phyloP scores from a whole-genome alignment of 2,113 vertebrate species.

The Xerus inauris region DNA sequence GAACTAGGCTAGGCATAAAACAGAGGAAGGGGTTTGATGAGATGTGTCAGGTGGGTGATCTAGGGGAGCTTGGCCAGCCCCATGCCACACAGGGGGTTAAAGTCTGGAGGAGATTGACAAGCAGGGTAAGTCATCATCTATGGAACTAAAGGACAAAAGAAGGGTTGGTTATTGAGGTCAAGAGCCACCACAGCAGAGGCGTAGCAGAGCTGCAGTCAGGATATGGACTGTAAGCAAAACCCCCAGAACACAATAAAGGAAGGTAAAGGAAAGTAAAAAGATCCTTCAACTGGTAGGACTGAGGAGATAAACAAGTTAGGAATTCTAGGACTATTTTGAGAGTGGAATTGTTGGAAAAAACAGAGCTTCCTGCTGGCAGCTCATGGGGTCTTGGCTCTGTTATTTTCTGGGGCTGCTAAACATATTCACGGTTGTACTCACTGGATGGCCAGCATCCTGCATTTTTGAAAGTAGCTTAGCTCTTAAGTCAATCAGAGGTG shows the following conservation, averaged over 20 bases:
- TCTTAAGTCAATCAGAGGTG: background rate
- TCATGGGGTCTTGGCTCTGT: background rate
- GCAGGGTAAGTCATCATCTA: background rate
- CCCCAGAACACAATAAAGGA: background rate
- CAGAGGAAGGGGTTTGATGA: background rate
- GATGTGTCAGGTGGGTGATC: background rate
- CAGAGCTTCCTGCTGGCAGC: background rate
- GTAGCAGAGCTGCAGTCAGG: background rate
- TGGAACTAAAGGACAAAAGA: background rate
- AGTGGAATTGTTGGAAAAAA: background rate
- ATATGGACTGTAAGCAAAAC: no score
- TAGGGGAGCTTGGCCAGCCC: no score
- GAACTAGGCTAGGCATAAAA: background rate
- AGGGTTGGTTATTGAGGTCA: background rate
- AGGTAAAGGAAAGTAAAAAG: background rate
- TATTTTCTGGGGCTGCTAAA: background rate
- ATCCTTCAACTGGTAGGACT: background rate
- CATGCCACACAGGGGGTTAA: background rate
- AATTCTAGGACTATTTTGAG: background rate
- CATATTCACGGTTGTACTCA: background rate
- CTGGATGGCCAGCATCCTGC: background rate
- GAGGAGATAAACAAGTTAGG: background rate
- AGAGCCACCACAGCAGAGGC: background rate
- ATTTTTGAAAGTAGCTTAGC: background rate
- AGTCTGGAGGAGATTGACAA: background rate